Conservation (phyloP, 2,797 vertebrate species). For the Oceanodroma leucorhoa region DNA sequence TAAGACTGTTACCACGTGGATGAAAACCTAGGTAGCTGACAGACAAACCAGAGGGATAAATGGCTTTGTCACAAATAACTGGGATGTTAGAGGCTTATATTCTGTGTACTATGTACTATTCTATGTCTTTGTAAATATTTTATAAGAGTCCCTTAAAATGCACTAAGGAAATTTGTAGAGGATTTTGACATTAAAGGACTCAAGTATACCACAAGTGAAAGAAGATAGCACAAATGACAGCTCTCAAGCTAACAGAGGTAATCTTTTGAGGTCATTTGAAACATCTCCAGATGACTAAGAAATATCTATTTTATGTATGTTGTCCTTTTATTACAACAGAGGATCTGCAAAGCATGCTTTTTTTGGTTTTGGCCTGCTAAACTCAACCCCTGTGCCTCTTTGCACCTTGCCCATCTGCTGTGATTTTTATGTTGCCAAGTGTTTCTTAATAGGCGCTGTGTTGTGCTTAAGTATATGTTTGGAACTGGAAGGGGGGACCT, state of each 20-base stretch:
- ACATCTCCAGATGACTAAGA: background rate
- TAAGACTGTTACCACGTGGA: background rate
- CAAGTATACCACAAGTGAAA: background rate
- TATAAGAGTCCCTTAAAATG: background rate
- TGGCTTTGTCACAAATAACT: background rate
- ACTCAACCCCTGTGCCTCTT: background rate
- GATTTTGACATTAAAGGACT: background rate
- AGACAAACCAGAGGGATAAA: background rate
- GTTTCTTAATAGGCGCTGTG: background rate
- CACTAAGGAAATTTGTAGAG: background rate
- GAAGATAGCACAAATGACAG: background rate
- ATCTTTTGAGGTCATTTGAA: background rate
- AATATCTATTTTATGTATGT: background rate
- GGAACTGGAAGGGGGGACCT: background rate
- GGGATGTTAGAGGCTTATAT: background rate
- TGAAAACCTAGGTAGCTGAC: background rate
- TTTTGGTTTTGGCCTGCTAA: background rate
- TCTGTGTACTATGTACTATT: background rate
- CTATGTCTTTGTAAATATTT: background rate
- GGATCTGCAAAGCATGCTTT: background rate
- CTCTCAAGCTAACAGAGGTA: background rate
- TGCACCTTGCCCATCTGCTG: slow-evolving; percentile 13
- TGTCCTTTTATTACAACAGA: background rate
- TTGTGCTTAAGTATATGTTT: background rate
- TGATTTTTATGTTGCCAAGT: background rate